Conservation (phyloP, 2,888 invertebrate species). For the Leptopilina drosophilae region DNA sequence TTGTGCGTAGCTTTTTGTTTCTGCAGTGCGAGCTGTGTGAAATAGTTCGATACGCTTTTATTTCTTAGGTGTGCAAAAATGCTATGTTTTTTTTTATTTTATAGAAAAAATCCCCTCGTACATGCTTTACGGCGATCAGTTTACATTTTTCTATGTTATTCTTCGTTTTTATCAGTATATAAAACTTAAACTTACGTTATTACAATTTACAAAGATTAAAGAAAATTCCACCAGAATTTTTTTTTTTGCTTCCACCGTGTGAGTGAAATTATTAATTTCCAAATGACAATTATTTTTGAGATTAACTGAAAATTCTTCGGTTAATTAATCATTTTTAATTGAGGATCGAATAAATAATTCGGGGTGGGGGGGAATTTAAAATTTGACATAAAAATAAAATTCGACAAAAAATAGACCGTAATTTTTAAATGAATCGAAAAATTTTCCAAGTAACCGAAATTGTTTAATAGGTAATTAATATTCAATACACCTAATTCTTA, state of each 20-base stretch:
- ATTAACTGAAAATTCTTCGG: too few relatives aligned
- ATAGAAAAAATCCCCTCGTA: constrained; percentile 10
- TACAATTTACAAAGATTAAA: neutral
- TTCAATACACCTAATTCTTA: too few relatives aligned
- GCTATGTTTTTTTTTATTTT: neutral
- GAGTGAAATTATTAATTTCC: neutral
- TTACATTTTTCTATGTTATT: constrained; percentile 27
- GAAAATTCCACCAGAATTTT: constrained; percentile 24
- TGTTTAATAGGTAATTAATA: too few relatives aligned
- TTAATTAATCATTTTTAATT: neutral
- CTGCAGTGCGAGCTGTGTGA: neutral
- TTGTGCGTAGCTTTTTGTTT: constrained; percentile 24
- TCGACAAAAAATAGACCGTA: too few relatives aligned
- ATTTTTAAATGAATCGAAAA: too few relatives aligned
- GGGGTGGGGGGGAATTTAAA: too few relatives aligned
- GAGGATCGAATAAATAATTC: too few relatives aligned
- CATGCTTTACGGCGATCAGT: constrained; percentile 27
- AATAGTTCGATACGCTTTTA: constrained; percentile 14
- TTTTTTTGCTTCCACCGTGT: neutral
- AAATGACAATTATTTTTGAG: too few relatives aligned
- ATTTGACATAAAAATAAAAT: too few relatives aligned
- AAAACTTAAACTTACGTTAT: constrained; percentile 23
- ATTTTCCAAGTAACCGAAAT: too few relatives aligned
- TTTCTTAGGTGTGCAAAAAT: constrained; percentile 9
- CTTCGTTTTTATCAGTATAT: neutral